A percentile compares a stretch with the other conserved stretches of the same genome.
These are phyloP conservation scores for Caenorhabditis angaria DNA, from an alignment of 2,888 invertebrate species.

Conservation along the genomic window DNA sequence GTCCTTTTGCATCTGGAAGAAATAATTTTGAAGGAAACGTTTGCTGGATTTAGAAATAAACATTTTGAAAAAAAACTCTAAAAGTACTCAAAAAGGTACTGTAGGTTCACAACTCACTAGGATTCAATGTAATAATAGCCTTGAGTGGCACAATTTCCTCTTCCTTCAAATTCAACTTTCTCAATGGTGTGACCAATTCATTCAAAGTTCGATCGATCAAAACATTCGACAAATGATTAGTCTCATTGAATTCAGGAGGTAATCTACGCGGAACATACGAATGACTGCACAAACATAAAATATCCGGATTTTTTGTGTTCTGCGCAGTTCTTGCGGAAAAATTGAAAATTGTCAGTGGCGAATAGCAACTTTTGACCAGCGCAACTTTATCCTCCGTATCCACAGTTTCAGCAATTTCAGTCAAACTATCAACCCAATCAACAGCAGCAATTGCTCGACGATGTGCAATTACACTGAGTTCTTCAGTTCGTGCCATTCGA, in stretches of 20 bases:
- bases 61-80: background rate
- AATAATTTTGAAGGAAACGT: background rate
- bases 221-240: constrained; percentile 70
- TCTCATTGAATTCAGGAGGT: constrained; percentile 70
- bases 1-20: constrained; percentile 64
- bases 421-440: constrained; percentile 70
- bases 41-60: too few species aligned
- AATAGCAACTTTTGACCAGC: constrained; percentile 68
- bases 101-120: constrained; percentile 56
- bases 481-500: constrained; percentile 66
- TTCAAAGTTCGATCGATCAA: constrained; percentile 70
- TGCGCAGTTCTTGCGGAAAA: constrained; percentile 70
- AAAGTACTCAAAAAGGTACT: background rate
- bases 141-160: constrained; percentile 71
- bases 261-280: constrained; percentile 67
- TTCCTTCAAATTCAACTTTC: constrained; percentile 67
- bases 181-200: constrained; percentile 67
- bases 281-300: constrained; percentile 67
- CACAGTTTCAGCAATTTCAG: constrained; percentile 65
- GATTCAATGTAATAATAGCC: constrained; percentile 71
- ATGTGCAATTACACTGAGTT: constrained; percentile 68
- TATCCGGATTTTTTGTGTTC: constrained; percentile 70
- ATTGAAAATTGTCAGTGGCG: constrained; percentile 71
- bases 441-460: constrained; percentile 70
- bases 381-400: constrained; percentile 69